phyloP scores from a whole-genome alignment of 2,888 invertebrate species.

The Steinernema scapterisci region DNA sequence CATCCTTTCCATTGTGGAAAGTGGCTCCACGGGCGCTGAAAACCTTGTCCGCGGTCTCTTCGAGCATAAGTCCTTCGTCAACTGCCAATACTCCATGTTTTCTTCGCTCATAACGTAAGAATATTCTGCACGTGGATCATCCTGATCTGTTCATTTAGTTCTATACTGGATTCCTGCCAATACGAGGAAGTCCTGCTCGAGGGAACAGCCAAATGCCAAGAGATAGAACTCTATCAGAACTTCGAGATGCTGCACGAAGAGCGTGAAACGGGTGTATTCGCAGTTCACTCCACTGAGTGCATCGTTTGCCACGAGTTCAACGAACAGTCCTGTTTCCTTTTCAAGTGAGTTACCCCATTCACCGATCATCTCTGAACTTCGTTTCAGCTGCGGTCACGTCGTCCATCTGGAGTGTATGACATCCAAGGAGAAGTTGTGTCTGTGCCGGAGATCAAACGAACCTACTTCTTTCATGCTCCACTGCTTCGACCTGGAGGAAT shows the following conservation, averaged over 20 bases:
- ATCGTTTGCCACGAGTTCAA: background rate
- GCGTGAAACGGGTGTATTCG: background rate
- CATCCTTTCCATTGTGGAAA: constrained; percentile 18
- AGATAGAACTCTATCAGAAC: background rate
- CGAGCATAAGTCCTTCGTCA: constrained; percentile 1
- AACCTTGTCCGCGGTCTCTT: constrained; percentile 12
- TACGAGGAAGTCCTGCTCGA: constrained; percentile 10
- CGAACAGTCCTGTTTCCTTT: background rate
- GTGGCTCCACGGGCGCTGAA: background rate
- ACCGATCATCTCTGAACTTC: background rate
- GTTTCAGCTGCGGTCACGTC: constrained; percentile 17
- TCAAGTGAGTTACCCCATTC: background rate
- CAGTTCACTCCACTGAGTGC: background rate
- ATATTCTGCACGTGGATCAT: too few species aligned
- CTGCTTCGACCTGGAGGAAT: too few species aligned
- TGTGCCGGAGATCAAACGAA: background rate
- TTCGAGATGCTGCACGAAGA: background rate
- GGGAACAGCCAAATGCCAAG: background rate
- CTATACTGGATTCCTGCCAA: constrained; percentile 9
- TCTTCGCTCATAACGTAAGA: constrained; percentile 2
- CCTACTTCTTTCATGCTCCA: background rate
- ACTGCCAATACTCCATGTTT: constrained; percentile 18
- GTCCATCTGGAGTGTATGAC: background rate
- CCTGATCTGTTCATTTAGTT: background rate
- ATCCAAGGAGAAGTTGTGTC: background rate